These are phyloP conservation scores for Odocoileus virginianus DNA, from an alignment of 2,113 vertebrate genomes.

Conservation along the genomic window DNA sequence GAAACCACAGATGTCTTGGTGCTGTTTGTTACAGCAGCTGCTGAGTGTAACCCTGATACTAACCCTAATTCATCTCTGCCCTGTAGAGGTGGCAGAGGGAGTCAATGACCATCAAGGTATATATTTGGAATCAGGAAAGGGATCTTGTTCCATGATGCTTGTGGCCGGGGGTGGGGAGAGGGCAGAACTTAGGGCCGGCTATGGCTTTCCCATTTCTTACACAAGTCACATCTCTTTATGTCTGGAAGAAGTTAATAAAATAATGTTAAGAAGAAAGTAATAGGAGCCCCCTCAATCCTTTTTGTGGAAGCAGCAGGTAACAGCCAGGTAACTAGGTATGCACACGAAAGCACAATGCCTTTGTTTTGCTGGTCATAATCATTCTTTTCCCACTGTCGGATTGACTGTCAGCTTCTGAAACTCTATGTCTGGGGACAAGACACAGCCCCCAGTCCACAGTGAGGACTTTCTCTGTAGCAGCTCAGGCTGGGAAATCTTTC, in stretches of 20 bases:
- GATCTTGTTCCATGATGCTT: not conserved
- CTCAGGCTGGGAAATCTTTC: not conserved
- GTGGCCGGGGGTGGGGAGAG: not conserved
- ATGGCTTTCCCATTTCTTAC: not conserved
- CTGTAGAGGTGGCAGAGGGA: not conserved
- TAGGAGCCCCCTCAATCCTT: not conserved
- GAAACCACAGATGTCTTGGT: rapidly evolving
- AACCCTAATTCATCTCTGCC: not conserved
- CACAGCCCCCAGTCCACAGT: rapidly evolving
- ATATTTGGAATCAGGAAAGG: not conserved
- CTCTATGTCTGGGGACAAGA: rapidly evolving
- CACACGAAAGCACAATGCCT: rapidly evolving
- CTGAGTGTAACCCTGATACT: not conserved
- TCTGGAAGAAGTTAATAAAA: not conserved
- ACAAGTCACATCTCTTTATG: not conserved
- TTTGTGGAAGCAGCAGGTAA: not conserved
- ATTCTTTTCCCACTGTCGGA: rapidly evolving
- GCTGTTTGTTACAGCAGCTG: not conserved
- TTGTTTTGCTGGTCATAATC: rapidly evolving
- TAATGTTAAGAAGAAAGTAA: not conserved
- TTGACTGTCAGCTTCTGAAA: no score
- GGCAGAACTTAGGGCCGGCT: not conserved
- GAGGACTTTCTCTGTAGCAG: not conserved
- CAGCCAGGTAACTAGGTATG: no score
- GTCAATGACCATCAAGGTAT: no score